phyloP scores from a whole-genome alignment of 2,888 invertebrate species.

The Netelia melanura region DNA sequence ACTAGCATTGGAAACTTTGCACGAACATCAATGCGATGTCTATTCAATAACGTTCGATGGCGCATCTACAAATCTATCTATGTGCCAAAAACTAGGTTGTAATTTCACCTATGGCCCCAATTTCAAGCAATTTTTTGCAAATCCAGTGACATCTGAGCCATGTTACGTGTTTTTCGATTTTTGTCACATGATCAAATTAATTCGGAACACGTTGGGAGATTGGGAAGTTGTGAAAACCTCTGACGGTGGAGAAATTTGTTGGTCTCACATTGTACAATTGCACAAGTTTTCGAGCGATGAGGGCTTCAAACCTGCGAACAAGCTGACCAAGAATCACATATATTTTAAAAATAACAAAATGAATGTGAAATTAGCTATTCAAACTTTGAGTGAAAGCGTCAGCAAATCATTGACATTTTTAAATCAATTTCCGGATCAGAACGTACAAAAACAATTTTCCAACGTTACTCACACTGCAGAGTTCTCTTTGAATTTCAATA shows the following conservation, averaged over 20 bases:
- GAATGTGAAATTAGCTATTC: too few species aligned
- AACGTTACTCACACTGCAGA: conserved; percentile 33
- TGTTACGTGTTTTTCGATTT: conserved; percentile 53
- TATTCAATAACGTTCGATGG: conserved; percentile 64
- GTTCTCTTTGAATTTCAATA: conserved; percentile 60
- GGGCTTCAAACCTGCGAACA: too few species aligned
- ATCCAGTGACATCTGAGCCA: conserved; percentile 67
- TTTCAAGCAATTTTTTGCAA: conserved; percentile 67
- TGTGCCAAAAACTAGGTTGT: conserved; percentile 55
- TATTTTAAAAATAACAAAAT: too few species aligned
- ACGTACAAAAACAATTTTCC: conserved; percentile 37
- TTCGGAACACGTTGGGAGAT: conserved; percentile 41
- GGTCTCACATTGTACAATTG: conserved; percentile 18
- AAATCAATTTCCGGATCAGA: conserved; percentile 25
- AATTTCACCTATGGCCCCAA: conserved; percentile 47
- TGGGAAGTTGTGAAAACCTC: conserved; percentile 6
- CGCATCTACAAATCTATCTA: conserved; percentile 45
- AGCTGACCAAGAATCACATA: too few species aligned
- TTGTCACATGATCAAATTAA: conserved; percentile 71
- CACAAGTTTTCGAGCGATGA: too few species aligned
- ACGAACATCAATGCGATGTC: conserved; percentile 46
- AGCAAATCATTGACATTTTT: conserved; percentile 37
- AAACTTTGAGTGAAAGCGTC: too few species aligned
- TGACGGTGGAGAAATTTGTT: conserved; percentile 21
- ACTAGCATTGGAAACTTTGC: conserved; percentile 31